Percentiles rank a stretch among this genome's conserved stretches.
Evolutionary conservation across 2,888 invertebrate species (phyloP).

Genomic region (Bugula neritina): DNA sequence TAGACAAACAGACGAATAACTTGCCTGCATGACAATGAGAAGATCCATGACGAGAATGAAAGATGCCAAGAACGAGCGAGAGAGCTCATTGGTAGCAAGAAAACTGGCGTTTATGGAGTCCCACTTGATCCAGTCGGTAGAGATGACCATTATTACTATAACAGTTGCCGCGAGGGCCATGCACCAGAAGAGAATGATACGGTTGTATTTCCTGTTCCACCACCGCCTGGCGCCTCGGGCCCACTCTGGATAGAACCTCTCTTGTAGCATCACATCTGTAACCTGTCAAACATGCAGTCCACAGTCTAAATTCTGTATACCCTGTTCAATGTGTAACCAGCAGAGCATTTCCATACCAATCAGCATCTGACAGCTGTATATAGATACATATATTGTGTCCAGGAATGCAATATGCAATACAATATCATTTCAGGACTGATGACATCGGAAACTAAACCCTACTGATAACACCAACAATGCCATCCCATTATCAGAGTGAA

Average conservation of each 20-base stretch:
- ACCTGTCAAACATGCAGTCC: constrained; percentile 41
- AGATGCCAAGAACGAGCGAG: constrained; percentile 56
- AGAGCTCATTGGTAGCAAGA: constrained; percentile 56
- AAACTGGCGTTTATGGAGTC: constrained; percentile 56
- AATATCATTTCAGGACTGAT: too few relatives aligned
- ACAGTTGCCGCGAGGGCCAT: constrained; percentile 52
- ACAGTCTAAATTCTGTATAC: neutral
- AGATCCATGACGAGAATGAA: constrained; percentile 58
- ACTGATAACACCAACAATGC: too few relatives aligned
- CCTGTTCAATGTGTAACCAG: neutral
- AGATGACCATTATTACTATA: constrained; percentile 55
- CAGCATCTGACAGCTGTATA: too few relatives aligned
- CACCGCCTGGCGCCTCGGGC: constrained; percentile 49
- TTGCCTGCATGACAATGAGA: constrained; percentile 56
- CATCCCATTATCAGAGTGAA: too few relatives aligned
- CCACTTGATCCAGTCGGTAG: constrained; percentile 57
- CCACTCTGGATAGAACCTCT: constrained; percentile 57
- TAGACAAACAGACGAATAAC: too few relatives aligned
- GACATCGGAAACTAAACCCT: too few relatives aligned
- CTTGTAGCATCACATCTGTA: constrained; percentile 58
- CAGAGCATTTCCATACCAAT: too few relatives aligned
- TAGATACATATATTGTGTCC: too few relatives aligned
- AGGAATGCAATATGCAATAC: too few relatives aligned
- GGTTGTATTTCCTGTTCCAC: constrained; percentile 52
- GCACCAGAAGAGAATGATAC: constrained; percentile 57